Base-by-base conservation (phyloP, 2,113 vertebrate genomes). In the Myotis davidii region DNA sequence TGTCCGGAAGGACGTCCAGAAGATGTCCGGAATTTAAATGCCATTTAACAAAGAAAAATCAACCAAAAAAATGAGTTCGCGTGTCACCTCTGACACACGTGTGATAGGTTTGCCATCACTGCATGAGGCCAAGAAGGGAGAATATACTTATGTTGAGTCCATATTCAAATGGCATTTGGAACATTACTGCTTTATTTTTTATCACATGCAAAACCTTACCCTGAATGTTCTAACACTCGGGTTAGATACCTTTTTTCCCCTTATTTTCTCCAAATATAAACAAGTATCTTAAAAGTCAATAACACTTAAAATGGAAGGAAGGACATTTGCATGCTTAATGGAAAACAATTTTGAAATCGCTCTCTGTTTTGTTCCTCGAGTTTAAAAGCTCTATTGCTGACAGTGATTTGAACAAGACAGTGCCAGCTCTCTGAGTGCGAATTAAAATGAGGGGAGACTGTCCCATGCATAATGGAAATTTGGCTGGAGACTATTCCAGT, bases 341-440 rank as follows among this genome's bases (percentile, higher is more conserved):
- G 72, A 6, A 52, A 73, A 50, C 81, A 74, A 81, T 61, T 91
- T 27, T 64, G 34, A 42, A 25, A 78, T 93, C 27, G 67, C 25
- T 77, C 50, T 92, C 74, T 61, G 8, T 88, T 94, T 96, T 81
- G 32, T 76, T 94, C 17, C 81, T 95, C 29, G 61, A 34, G 54
- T 95, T 52, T 16, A 91, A 91, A 70, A 85, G 20, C 79, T 54
- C 45, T 34, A 1, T 78, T 82, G 76, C 54, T 81, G 34, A 94
- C 72, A 70, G 65, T 92, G 78, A 45, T 73, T 91, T 76, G 85
- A 95, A 85, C 21, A 61, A 61, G 67, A 90, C 79, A 73, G 21
- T 76, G 42, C 70, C 87, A 87, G 74, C 29, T 20, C 81, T 90
- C 87, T 52, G 90, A 85, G 65, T 77, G 37, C 59, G 39, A 93